A percentile compares a stretch with the other conserved stretches of the same genome.
Evolutionary conservation across 2,888 invertebrate genomes (phyloP).

Genomic region (Agrochola macilenta): DNA sequence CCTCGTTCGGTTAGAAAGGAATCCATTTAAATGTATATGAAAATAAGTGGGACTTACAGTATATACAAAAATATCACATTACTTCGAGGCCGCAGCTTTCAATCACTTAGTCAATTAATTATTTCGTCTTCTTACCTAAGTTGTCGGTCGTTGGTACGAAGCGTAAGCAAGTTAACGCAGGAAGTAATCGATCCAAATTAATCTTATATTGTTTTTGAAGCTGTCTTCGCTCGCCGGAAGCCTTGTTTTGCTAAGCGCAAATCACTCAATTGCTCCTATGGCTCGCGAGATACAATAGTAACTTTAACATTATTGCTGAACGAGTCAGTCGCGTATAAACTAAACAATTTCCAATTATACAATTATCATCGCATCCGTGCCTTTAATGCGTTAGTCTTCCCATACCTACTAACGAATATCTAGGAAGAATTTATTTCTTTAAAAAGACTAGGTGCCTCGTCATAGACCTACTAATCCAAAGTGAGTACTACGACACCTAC

Average conservation of each 20-base stretch:
- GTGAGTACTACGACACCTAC: conserved; percentile 80
- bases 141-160: conserved; percentile 83
- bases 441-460: conserved; percentile 76
- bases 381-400: conserved; percentile 69
- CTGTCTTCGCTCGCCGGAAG: conserved; percentile 63
- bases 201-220: conserved; percentile 54
- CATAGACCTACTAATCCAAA: conserved; percentile 75
- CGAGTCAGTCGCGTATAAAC: conserved; percentile 66
- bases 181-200: conserved; percentile 75
- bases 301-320: conserved; percentile 63
- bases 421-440: conserved; percentile 77
- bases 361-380: conserved; percentile 69
- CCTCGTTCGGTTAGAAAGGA: conserved; percentile 87
- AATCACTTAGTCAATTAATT: conserved; percentile 87
- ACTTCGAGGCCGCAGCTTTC: conserved; percentile 91
- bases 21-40: conserved; percentile 90
- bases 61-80: conserved; percentile 91
- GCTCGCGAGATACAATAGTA: conserved; percentile 48
- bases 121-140: conserved; percentile 87
- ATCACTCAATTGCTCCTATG: conserved; percentile 63
- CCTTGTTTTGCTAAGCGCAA: conserved; percentile 72
- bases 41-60: conserved; percentile 91
- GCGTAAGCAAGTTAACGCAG: conserved; percentile 85
- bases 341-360: conserved; percentile 67
- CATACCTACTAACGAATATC: conserved; percentile 74